These are phyloP conservation scores for Actenoides hombroni DNA, from an alignment of 2,113 vertebrate genomes.

Conservation along the genomic window DNA sequence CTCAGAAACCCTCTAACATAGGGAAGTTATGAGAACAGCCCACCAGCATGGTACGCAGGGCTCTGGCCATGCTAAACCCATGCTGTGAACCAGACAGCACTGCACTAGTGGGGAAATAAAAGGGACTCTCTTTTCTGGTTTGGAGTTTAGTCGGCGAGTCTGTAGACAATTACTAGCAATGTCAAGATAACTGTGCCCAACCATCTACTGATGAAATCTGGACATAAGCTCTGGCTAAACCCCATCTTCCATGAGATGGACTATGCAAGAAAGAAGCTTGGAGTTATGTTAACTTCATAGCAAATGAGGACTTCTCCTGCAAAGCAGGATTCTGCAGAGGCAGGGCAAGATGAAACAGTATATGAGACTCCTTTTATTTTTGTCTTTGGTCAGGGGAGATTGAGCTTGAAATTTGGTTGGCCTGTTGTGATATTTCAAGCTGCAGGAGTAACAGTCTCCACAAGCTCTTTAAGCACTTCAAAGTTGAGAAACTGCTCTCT, in stretches of 20 bases:
- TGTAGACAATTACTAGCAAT: neutral
- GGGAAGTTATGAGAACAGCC: neutral
- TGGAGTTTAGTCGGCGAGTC: neutral
- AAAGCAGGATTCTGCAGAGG: neutral
- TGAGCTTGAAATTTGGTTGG: neutral
- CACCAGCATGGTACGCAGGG: neutral
- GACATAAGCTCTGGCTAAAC: neutral
- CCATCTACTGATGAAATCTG: neutral
- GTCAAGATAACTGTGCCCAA: neutral
- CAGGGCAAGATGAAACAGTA: neutral
- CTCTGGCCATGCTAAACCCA: neutral
- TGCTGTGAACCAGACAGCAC: neutral
- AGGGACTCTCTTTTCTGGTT: neutral
- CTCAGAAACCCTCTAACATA: neutral
- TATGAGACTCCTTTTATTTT: neutral
- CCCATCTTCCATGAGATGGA: neutral
- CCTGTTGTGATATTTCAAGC: neutral
- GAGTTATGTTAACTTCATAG: neutral
- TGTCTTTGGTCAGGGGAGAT: neutral
- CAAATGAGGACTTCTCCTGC: neutral
- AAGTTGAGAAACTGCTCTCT: neutral
- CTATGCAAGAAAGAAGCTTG: neutral
- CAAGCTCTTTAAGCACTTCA: neutral
- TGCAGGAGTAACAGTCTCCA: neutral
- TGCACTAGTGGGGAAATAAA: neutral